These are phyloP conservation scores for Cyprinodon variegatus DNA, from an alignment of 2,113 vertebrate genomes.

Conservation along the genomic window DNA sequence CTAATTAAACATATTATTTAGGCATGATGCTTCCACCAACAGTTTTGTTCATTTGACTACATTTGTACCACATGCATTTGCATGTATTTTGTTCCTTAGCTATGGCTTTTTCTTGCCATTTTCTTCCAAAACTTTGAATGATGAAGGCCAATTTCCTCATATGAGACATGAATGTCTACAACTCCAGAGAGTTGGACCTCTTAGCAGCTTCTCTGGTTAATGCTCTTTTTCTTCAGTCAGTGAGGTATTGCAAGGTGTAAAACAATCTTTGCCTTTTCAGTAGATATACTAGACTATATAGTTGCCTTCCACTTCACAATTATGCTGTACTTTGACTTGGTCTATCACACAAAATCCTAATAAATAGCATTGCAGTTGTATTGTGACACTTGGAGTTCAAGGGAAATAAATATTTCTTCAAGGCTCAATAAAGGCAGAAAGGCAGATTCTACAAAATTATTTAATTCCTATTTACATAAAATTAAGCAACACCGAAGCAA, in stretches of 20 bases:
- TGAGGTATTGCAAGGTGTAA: too few species aligned
- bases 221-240: too few species aligned
- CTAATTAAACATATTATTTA: neutral
- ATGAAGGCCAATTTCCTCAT: neutral
- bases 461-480: slow-evolving; percentile 37
- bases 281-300: neutral
- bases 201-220: too few species aligned
- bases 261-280: too few species aligned
- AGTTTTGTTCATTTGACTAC: neutral
- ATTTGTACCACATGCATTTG: too few species aligned
- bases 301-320: neutral
- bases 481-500: slow-evolving; percentile 44
- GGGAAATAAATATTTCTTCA: neutral
- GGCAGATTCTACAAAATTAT: slow-evolving; percentile 58
- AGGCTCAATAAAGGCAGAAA: slow-evolving; percentile 44
- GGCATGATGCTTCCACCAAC: neutral
- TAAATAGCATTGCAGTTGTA: neutral
- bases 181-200: too few species aligned
- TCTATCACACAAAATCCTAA: neutral
- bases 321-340: neutral
- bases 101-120: neutral
- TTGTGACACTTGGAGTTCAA: neutral
- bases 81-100: neutral
- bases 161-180: neutral
- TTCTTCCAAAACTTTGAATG: neutral